phyloP scores from a whole-genome alignment of 1,140 invertebrate genomes.

The Alviniconcha marisindica region DNA sequence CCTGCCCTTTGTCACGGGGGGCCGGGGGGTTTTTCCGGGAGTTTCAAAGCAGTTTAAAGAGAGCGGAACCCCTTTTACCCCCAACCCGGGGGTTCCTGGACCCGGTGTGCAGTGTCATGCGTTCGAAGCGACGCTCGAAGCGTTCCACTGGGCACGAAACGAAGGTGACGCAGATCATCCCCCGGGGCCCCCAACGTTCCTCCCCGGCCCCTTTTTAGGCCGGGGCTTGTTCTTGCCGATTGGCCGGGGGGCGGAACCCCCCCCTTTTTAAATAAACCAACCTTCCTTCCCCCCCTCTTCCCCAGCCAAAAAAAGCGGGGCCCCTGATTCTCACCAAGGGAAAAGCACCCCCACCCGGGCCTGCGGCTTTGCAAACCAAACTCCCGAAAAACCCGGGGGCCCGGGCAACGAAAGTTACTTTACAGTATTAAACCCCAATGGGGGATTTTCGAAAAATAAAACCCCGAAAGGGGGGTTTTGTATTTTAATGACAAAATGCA shows the following conservation, averaged over 20 bases:
- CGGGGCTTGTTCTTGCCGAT: slow-evolving; percentile 85
- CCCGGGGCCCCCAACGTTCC: slow-evolving; percentile 83
- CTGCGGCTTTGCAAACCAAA: too few relatives aligned
- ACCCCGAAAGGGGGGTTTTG: too few relatives aligned
- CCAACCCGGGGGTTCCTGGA: slow-evolving; percentile 53
- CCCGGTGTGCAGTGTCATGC: slow-evolving; percentile 31
- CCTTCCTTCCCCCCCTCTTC: slow-evolving; percentile 68
- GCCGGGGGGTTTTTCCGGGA: too few relatives aligned
- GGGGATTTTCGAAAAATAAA: too few relatives aligned
- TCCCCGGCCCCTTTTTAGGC: slow-evolving; percentile 82
- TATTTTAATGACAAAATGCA: too few relatives aligned
- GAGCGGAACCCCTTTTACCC: slow-evolving; percentile 42
- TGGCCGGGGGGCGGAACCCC: too few relatives aligned
- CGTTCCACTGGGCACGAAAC: slow-evolving; percentile 41
- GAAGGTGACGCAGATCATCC: slow-evolving; percentile 85
- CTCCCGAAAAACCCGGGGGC: too few relatives aligned
- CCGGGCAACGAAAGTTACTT: too few relatives aligned
- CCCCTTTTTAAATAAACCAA: too few relatives aligned
- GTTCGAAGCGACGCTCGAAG: slow-evolving; percentile 57
- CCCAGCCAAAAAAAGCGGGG: slow-evolving; percentile 74
- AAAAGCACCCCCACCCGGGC: slow-evolving; percentile 82
- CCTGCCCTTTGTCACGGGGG: neutral
- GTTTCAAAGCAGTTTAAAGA: slow-evolving; percentile 37
- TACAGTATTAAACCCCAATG: too few relatives aligned
- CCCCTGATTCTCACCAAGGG: slow-evolving; percentile 82